phyloP scores from a whole-genome alignment of 2,113 vertebrate species.

The Leucopternis melanops region DNA sequence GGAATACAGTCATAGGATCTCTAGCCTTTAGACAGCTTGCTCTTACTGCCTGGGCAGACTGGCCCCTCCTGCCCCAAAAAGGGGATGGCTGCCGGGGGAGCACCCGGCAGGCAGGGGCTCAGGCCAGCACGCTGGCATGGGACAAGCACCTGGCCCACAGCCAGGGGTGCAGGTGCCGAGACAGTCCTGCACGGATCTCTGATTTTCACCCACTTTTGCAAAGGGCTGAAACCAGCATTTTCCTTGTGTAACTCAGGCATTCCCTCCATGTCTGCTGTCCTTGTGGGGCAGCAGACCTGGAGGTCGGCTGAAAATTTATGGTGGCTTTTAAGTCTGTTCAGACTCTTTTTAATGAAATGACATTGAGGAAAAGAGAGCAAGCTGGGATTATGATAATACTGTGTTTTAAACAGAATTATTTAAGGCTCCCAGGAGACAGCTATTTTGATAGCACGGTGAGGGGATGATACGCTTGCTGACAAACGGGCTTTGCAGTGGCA shows the following conservation, averaged over 20 bases:
- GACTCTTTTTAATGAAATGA: background rate
- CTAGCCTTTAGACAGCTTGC: background rate
- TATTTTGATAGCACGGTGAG: background rate
- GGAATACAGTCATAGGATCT: too few relatives aligned
- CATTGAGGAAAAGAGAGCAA: background rate
- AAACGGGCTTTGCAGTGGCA: background rate
- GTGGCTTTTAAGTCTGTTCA: background rate
- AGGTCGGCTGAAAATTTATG: background rate
- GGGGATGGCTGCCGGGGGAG: background rate
- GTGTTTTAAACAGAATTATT: background rate
- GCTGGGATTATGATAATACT: background rate
- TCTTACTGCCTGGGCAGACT: accelerated
- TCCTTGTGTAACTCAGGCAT: background rate
- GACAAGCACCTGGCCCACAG: accelerated
- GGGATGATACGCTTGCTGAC: background rate
- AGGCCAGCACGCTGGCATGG: accelerated
- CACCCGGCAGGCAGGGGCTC: background rate
- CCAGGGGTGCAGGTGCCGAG: background rate
- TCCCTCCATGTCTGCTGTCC: background rate
- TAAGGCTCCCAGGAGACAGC: background rate
- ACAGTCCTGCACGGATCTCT: background rate
- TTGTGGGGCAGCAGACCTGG: background rate
- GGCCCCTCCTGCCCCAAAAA: background rate
- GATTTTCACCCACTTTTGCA: background rate
- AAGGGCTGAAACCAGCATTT: background rate